A percentile compares a stretch with the other conserved stretches of the same genome.
Evolutionary conservation across 2,113 vertebrate genomes (phyloP).

Genomic region (Atrichornis clamosus): DNA sequence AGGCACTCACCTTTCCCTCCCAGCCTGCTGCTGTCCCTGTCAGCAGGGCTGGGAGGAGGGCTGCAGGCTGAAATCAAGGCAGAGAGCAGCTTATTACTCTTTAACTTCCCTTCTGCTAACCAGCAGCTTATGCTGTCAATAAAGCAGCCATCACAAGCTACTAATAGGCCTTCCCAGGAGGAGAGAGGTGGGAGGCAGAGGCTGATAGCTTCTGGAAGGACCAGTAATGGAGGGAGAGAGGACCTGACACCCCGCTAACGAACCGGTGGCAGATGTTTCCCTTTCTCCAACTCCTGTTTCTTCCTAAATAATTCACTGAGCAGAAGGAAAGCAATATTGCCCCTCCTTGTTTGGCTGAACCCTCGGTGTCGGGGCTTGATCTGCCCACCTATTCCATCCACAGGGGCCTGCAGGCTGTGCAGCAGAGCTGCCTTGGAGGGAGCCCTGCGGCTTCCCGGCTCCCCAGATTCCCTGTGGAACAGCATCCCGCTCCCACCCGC

Average conservation of each 20-base stretch:
- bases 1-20: neutral
- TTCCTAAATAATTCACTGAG: neutral
- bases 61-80: constrained; percentile 7
- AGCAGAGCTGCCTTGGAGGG: neutral
- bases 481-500: neutral
- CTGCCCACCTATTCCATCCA: rapidly evolving
- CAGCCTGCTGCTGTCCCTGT: neutral
- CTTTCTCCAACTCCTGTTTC: neutral
- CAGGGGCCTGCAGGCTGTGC: rapidly evolving
- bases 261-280: constrained; percentile 12
- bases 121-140: neutral
- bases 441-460: neutral
- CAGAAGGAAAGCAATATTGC: neutral
- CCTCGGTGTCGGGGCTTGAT: neutral
- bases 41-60: neutral
- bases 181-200: neutral
- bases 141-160: neutral
- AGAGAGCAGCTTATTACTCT: constrained; percentile 1
- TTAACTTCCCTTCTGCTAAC: neutral
- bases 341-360: neutral
- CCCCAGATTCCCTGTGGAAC: neutral
- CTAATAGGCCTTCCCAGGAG: constrained; percentile 6
- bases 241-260: constrained; percentile 12
- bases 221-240: neutral
- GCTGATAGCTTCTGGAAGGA: neutral